Evolutionary conservation across 2,113 vertebrate species (phyloP).

Genomic region (Pollimyrus isidori): DNA sequence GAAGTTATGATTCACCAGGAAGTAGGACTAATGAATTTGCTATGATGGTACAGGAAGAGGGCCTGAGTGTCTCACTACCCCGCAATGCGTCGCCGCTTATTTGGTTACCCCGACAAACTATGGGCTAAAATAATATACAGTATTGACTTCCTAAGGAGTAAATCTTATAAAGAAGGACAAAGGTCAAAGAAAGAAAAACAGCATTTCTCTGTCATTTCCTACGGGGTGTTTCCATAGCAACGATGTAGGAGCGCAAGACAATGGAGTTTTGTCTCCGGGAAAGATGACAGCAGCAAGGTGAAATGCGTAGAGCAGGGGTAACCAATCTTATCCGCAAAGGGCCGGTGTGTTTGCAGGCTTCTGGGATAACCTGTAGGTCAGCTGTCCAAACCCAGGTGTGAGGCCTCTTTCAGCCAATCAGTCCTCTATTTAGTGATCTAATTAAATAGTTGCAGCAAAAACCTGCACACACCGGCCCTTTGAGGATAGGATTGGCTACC

Average conservation of each 20-base stretch:
- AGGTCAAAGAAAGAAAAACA: not conserved
- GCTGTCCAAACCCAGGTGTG: no score
- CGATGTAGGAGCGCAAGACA: not conserved
- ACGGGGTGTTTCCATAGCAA: conserved; percentile 13
- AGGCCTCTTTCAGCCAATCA: no score
- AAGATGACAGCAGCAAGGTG: not conserved
- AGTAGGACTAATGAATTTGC: not conserved
- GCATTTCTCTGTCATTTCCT: not conserved
- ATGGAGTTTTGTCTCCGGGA: not conserved
- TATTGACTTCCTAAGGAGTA: not conserved
- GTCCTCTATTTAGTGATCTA: no score
- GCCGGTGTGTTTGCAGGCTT: no score
- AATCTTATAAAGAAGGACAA: not conserved
- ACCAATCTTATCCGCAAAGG: no score
- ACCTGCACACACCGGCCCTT: no score
- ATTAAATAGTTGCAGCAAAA: no score
- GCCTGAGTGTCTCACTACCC: not conserved
- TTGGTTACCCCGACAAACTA: not conserved
- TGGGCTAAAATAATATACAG: not conserved
- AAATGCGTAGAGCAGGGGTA: not conserved
- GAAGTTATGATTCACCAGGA: conserved; percentile 9
- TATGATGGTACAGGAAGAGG: not conserved
- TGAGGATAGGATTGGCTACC: no score
- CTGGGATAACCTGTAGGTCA: no score
- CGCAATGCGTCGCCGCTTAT: not conserved